Evolutionary conservation across 2,888 invertebrate species (phyloP), one percentile per base, ranked within the genome.

Genomic region (Catotricha subobsoleta): DNA sequence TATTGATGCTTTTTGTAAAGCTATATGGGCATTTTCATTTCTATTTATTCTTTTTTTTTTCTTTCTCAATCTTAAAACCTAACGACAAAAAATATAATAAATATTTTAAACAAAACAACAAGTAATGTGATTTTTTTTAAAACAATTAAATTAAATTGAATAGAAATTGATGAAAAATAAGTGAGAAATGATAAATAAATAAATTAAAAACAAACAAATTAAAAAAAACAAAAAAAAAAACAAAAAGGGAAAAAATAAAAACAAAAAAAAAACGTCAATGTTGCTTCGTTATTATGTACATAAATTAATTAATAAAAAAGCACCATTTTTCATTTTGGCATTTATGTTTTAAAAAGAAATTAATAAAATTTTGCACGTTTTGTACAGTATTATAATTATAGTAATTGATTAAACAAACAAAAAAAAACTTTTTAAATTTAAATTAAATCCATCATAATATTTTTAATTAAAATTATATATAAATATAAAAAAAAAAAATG

Each of bases 11-110:
- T 47, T 49, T 49, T 50, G 51, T 53, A 55, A 53, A 55, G 57
- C 56, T 57, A 56, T 62, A 62, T 62, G 62, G 62, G 62, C 62
- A 60, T 51, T 51, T 47, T 44, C 40, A 36, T 36, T 36, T 36
- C 23, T 36, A 23, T 16, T n/a, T n/a, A n/a, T 21, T 20, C 20
- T 15, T 34, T 15, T 20, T 34, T 34, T 34, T n/a, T 20, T 34
- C 19, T 34, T 34, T 34, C 34, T 34, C n/a, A 34, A 34, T n/a
- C n/a, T n/a, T 44, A 40, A 43, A 35, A 34, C 36, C 34, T 37
- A 37, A 43, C 34, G 40, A 33, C 40, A 44, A 40, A 44, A 44
- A 41, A 44, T 34, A 20, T 34, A 21, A 20, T 20, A 20, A 34
- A 34, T 34, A 34, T 34, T 25, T 33, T 31, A 40, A 31, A 21